Conservation (phyloP, 2,888 invertebrate genomes). For the Leptinotarsa haldemani region DNA sequence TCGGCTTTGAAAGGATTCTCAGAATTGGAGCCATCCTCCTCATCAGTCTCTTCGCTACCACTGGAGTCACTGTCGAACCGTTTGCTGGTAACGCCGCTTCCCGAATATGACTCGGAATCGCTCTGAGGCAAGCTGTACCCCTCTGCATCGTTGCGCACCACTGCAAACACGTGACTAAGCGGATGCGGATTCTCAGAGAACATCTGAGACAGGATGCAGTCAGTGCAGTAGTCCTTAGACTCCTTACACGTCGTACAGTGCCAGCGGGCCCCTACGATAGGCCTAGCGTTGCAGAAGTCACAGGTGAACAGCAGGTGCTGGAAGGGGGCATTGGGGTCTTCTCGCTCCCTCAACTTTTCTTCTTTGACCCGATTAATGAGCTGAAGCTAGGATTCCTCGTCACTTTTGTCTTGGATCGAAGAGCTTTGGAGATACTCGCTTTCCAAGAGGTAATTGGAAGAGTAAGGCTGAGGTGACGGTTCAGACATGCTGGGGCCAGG, state of each 20-base stretch:
- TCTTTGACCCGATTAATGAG: conserved; percentile 64
- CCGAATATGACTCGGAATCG: conserved; percentile 9
- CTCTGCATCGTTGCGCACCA: conserved; percentile 35
- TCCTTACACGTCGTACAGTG: conserved; percentile 75
- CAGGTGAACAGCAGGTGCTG: conserved; percentile 70
- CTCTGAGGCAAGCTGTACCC: neutral
- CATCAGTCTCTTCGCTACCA: neutral
- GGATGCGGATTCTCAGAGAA: conserved; percentile 67
- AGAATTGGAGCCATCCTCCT: neutral
- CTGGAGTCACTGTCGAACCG: neutral
- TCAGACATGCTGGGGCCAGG: conserved; percentile 53
- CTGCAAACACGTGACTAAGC: conserved; percentile 64
- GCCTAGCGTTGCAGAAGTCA: conserved; percentile 73
- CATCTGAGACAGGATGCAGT: conserved; percentile 72
- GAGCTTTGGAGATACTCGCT: conserved; percentile 44
- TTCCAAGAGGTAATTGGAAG: conserved; percentile 58
- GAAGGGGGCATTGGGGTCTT: conserved; percentile 44
- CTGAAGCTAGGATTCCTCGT: conserved; percentile 57
- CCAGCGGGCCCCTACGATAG: conserved; percentile 76
- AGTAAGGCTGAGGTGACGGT: conserved; percentile 19
- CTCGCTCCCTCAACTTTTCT: conserved; percentile 63
- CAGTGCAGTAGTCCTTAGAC: conserved; percentile 74
- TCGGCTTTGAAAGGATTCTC: neutral
- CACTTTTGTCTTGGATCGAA: conserved; percentile 40
- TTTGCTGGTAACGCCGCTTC: neutral